phyloP scores from a whole-genome alignment of 2,888 invertebrate genomes.

The Philereme transversata region DNA sequence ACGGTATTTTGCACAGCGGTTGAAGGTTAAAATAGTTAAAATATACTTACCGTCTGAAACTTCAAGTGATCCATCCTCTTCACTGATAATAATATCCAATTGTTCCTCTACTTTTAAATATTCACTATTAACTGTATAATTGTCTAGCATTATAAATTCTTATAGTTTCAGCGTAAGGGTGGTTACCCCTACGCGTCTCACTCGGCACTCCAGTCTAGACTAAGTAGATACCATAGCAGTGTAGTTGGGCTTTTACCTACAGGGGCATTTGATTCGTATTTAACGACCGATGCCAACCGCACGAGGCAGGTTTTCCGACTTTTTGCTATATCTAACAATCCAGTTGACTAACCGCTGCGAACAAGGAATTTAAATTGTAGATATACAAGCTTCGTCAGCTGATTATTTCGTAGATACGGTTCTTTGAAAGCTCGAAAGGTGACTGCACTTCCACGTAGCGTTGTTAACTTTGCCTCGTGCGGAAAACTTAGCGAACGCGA shows the following conservation, averaged over 20 bases:
- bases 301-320: slow-evolving; percentile 25
- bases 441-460: slow-evolving; percentile 72
- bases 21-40: background rate
- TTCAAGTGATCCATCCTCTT: slow-evolving; percentile 24
- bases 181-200: slow-evolving; percentile 38
- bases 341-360: slow-evolving; percentile 18
- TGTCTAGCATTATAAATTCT: slow-evolving; percentile 16
- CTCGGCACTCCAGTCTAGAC: slow-evolving; percentile 39
- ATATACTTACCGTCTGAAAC: slow-evolving; percentile 22
- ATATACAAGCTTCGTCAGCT: slow-evolving; percentile 13
- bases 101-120: slow-evolving; percentile 21
- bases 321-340: slow-evolving; percentile 21
- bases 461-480: slow-evolving; percentile 53
- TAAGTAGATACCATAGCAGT: slow-evolving; percentile 11
- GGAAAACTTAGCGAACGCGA: slow-evolving; percentile 60
- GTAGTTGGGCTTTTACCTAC: slow-evolving; percentile 28
- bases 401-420: slow-evolving; percentile 28
- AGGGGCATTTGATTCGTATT: slow-evolving; percentile 34
- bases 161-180: slow-evolving; percentile 19
- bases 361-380: slow-evolving; percentile 10
- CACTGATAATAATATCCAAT: slow-evolving; percentile 20
- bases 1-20: background rate
- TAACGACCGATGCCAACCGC: slow-evolving; percentile 32
- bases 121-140: slow-evolving; percentile 16
- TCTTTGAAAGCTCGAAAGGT: slow-evolving; percentile 53